A percentile compares a stretch with the other conserved stretches of the same genome.
Conservation (phyloP, 2,888 invertebrate species). For the Periphyllus acericola region DNA sequence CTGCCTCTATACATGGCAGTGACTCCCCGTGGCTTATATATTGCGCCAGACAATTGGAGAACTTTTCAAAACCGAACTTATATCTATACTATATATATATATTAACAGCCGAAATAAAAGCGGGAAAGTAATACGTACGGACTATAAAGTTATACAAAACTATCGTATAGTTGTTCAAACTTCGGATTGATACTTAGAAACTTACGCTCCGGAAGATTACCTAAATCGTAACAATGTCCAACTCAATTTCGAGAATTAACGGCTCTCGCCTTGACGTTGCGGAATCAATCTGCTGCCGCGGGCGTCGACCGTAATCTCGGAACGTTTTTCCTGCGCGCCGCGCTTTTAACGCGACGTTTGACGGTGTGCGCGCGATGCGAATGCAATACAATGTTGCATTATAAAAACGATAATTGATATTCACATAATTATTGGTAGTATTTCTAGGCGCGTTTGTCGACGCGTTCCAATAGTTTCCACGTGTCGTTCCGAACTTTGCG, state of each 20-base stretch:
- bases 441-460: too few relatives aligned
- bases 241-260: slow-evolving; percentile 35
- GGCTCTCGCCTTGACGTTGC: slow-evolving; percentile 9
- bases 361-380: too few relatives aligned
- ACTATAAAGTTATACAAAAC: slow-evolving; percentile 29
- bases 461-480: too few relatives aligned
- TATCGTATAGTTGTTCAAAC: slow-evolving; percentile 29
- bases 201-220: slow-evolving; percentile 43
- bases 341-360: background rate
- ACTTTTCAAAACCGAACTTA: slow-evolving; percentile 41
- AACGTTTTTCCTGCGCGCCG: background rate
- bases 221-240: slow-evolving; percentile 50
- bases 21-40: slow-evolving; percentile 29
- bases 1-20: background rate
- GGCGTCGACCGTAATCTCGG: background rate
- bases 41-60: slow-evolving; percentile 27
- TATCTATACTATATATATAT: background rate
- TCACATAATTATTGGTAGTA: too few relatives aligned
- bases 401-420: too few relatives aligned
- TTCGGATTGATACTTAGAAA: slow-evolving; percentile 56
- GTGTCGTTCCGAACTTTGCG: too few relatives aligned
- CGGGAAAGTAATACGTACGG: slow-evolving; percentile 18
- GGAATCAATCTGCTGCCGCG: slow-evolving; percentile 34
- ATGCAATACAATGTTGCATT: too few relatives aligned
- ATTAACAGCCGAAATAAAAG: slow-evolving; percentile 19